Percentiles rank a stretch among this genome's conserved stretches.
These are phyloP conservation scores for Champsocephalus gunnari DNA, from an alignment of 2,797 vertebrate species.

Conservation along the genomic window DNA sequence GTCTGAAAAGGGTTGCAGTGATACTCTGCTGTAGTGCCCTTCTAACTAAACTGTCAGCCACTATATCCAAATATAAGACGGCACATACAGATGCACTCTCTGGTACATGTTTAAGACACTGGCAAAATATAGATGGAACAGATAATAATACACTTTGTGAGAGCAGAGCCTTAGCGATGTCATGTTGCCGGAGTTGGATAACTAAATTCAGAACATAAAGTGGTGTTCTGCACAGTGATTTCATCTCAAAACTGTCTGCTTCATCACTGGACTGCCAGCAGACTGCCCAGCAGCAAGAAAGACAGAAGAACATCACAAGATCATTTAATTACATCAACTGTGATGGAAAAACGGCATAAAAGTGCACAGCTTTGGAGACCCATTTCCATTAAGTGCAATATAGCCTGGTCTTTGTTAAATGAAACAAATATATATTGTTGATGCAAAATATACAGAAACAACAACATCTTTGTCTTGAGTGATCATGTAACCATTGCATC, in stretches of 20 bases:
- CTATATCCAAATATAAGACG: slow-evolving; percentile 48
- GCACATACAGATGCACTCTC: slow-evolving; percentile 51
- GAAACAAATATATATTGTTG: no score
- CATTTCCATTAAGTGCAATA: neutral
- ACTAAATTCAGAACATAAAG: slow-evolving; percentile 31
- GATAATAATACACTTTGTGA: slow-evolving; percentile 41
- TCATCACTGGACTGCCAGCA: slow-evolving; percentile 2
- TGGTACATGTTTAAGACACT: slow-evolving; percentile 36
- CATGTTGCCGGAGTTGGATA: slow-evolving; percentile 12
- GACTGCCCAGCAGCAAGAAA: slow-evolving; percentile 2
- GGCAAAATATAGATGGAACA: slow-evolving; percentile 41
- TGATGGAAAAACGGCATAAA: neutral
- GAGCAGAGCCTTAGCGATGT: slow-evolving; percentile 22
- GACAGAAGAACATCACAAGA: neutral
- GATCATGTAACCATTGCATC: neutral
- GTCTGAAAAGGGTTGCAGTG: slow-evolving; percentile 48
- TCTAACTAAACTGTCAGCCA: slow-evolving; percentile 55
- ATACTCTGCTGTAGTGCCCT: slow-evolving; percentile 52
- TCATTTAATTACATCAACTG: slow-evolving; percentile 11
- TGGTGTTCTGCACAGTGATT: slow-evolving; percentile 23
- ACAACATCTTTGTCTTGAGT: neutral
- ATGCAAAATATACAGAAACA: neutral
- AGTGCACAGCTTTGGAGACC: neutral
- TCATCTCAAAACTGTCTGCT: slow-evolving; percentile 7
- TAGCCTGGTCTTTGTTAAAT: neutral